Evolutionary conservation across 2,888 invertebrate genomes (phyloP), one percentile per base, ranked within the genome.

Genomic region (Prosopocoilus inquinatus): DNA sequence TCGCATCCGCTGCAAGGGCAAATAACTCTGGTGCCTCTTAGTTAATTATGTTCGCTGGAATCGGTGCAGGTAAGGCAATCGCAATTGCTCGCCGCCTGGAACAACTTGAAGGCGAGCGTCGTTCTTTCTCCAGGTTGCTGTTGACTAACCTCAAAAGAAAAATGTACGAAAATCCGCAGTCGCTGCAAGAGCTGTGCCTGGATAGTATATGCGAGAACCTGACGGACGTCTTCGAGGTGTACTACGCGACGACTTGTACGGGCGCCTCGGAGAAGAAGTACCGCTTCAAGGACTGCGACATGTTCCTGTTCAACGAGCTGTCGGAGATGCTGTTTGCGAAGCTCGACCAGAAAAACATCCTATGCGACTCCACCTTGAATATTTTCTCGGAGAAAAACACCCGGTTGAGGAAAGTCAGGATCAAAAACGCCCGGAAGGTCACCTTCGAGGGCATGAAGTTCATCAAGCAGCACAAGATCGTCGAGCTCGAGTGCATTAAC

Each of bases 201-300:
- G 83, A 85, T 67, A 82, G 80, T 63, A 84, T 87, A 62, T 84
- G 85, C 71, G 83, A 83, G 62, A 84, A 86, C 70, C 78, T 86
- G 55, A 74, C 79, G 60, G 79, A 79, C 28, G 73, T 84, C 11
- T 83, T 83, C 62, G 76, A 78, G 50, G 68, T 75, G 49, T 75
- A 75, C 61, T 74, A 73, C 45, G 61, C 63, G 48, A 63, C 64
- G 9, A 61, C 61, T 47, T 39, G 50, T 36, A 53, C 62, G 9
- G 53, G 58, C 9, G 53, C 54, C 28, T 56, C 57, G 9, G 28
- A 51, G 28, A 67, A 65, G 57, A 63, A 69, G 39, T 74, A 71
- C 58, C 62, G 74, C 54, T 83, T 83, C 66, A 79, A 77, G 67
- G 79, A 82, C 67, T 75, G 76, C n/a, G 82, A 83, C 60, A 76